These are phyloP conservation scores for Amphibalanus amphitrite DNA, from an alignment of 1,140 invertebrate species.

Conservation along the genomic window DNA sequence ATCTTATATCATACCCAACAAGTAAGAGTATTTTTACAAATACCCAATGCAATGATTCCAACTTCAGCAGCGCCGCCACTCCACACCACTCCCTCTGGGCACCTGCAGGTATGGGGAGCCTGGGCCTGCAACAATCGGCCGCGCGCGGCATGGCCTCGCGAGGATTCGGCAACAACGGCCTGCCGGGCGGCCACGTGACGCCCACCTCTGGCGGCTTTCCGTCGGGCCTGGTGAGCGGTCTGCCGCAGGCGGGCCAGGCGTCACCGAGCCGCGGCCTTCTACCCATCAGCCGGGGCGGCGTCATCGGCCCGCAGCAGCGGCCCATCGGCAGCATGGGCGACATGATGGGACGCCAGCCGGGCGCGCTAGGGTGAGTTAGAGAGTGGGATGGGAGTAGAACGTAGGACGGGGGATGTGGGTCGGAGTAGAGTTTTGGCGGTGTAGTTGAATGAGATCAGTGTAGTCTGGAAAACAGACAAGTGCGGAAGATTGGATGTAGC, in stretches of 20 bases:
- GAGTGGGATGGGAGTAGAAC: too few relatives aligned
- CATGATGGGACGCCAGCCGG: not conserved
- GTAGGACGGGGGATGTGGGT: too few relatives aligned
- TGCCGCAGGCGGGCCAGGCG: not conserved
- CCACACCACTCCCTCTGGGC: too few relatives aligned
- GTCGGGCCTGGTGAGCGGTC: not conserved
- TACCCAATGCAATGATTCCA: too few relatives aligned
- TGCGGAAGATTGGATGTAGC: too few relatives aligned
- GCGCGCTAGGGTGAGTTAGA: not conserved
- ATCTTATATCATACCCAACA: too few relatives aligned
- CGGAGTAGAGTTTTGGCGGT: too few relatives aligned
- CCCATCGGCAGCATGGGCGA: conserved; percentile 1
- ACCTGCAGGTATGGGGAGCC: not conserved
- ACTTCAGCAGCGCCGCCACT: too few relatives aligned
- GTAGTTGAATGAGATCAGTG: too few relatives aligned
- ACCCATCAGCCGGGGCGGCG: not conserved
- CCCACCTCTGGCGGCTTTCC: conserved; percentile 45
- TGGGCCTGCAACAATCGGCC: not conserved
- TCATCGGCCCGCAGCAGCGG: not conserved
- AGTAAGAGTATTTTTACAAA: too few relatives aligned
- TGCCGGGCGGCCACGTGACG: conserved; percentile 38
- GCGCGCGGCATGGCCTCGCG: not conserved
- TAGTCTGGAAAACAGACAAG: too few relatives aligned
- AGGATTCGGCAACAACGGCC: not conserved
- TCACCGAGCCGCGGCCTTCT: not conserved